Base-by-base conservation (phyloP, 1,140 invertebrate species). In the Marisa cornuarietis region DNA sequence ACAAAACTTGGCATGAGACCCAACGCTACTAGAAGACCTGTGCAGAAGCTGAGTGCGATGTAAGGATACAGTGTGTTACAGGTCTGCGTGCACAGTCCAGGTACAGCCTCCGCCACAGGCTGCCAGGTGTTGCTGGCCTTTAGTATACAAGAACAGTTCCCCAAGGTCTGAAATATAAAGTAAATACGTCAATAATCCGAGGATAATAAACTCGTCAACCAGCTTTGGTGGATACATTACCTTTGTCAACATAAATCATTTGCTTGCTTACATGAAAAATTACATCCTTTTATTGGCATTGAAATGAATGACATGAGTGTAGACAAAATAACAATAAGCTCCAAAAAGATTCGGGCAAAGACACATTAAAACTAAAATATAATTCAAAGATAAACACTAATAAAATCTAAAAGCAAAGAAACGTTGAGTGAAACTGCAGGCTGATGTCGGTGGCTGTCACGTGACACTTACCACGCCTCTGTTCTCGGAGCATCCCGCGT, bases 401-500 rank as follows among this genome's bases (percentile, higher is more conserved):
- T 42, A 42, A 42, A 42, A 42, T 4, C 31, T 42, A 42, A 42
- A 42, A 42, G 31, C 31, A 42, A 42, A 4, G 31, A 42, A 42
- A 42, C 31, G 31, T 42, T 6, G 31, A 42, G 31, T 4, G 31
- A 42, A 42, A 6, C 2, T 42, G 31, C 31, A 0, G 31, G 1
- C 54, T 58, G 54, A 58, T 18, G 11, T 11, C 54, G 8, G 16
- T 3, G 9, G 31, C 31, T 42, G n/a, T 42, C 31, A 42, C 31
- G n/a, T n/a, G 31, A 42, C 11, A 75, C 83, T 63, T 71, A 84
- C 84, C n/a, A 72, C 72, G 14, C 63, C 51, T 20, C 65, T 78
- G 9, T 42, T 58, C 0, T 72, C 65, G 0, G 71, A 49, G 78
- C 88, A 89, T 31, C 87, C 88, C n/a, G 88, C 88, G 78, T 89